Percentiles rank a stretch among this genome's conserved stretches.
Conservation (phyloP, 1,140 invertebrate genomes). For the Bicyclus anynana region DNA sequence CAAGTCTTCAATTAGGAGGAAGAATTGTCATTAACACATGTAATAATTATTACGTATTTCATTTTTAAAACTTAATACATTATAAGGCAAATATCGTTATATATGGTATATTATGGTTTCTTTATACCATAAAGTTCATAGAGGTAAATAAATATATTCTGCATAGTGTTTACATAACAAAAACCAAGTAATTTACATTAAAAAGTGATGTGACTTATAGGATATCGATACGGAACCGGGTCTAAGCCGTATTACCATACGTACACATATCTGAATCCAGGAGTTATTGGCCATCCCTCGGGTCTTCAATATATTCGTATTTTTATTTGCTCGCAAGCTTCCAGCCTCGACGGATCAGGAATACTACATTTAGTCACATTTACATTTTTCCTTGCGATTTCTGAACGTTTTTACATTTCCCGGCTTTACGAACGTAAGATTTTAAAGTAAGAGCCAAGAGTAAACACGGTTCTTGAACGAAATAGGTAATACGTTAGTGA, state of each 20-base stretch:
- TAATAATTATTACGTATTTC: no score
- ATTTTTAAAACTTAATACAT: no score
- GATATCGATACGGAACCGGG: slow-evolving; percentile 15
- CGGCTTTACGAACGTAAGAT: no score
- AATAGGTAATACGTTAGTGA: no score
- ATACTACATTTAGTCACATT: slow-evolving; percentile 44
- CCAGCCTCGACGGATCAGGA: slow-evolving; percentile 43
- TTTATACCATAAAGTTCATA: no score
- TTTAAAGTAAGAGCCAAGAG: no score
- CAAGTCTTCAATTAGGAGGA: no score
- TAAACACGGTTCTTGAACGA: no score
- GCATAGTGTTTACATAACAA: background rate
- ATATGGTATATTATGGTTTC: no score
- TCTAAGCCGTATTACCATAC: slow-evolving; percentile 42
- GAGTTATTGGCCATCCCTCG: slow-evolving; percentile 60
- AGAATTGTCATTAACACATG: no score
- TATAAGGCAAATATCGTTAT: no score
- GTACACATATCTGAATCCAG: slow-evolving; percentile 36
- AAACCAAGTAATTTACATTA: background rate
- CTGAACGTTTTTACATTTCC: background rate
- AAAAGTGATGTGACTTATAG: background rate
- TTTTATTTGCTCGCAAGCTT: slow-evolving; percentile 61
- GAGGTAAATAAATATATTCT: no score
- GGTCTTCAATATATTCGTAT: slow-evolving; percentile 59
- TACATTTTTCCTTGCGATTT: slow-evolving; percentile 26